Base-by-base conservation (phyloP, 2,888 invertebrate genomes). In the Coelogynopora nodosa region DNA sequence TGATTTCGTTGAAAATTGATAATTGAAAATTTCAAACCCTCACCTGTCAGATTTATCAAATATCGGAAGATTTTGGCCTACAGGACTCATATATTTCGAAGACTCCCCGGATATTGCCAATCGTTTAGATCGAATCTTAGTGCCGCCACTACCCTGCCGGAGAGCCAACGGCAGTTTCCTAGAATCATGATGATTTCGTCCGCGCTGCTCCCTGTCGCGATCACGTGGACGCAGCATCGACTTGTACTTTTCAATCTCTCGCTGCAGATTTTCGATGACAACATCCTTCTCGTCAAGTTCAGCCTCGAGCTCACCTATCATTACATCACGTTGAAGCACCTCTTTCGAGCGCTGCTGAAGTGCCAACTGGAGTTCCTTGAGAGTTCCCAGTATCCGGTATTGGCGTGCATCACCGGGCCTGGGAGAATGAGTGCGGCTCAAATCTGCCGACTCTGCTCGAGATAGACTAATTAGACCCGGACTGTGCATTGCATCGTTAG, bases 211-310 rank as follows among this genome's bases (percentile, higher is more conserved):
- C 18, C 49, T 49, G 49, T 49, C 49, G 10, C 49, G 49, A 49
- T 49, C 49, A 5, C 74, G 18, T 13, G 74, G 74, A n/a, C 74
- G 74, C 23, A 74, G 74, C 74, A 74, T 74, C 5, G 74, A 74
- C 23, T 74, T 74, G 74, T 74, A 74, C 23, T 74, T 74, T 26
- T 84, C 84, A n/a, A 84, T 27, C 18, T 84, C 84, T 30, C 67
- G 49, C 13, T 84, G 84, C 84, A 84, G 26, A 27, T 23, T 31
- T 13, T 84, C 84, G 27, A 84, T 84, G n/a, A 84, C 27, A n/a
- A 67, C 31, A 29, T 84, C 84, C 84, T 84, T 84, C 0, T 31
- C 84, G 27, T 84, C 84, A 18, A 84, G 84, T 13, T 84, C 84
- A n/a, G 67, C n/a, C 31, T 84, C 84, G 23, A 84, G 31, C 31